A percentile compares a stretch with the other conserved stretches of the same genome.
These are phyloP conservation scores for Poeciliopsis retropinna DNA, from an alignment of 2,113 vertebrate species.

Conservation along the genomic window DNA sequence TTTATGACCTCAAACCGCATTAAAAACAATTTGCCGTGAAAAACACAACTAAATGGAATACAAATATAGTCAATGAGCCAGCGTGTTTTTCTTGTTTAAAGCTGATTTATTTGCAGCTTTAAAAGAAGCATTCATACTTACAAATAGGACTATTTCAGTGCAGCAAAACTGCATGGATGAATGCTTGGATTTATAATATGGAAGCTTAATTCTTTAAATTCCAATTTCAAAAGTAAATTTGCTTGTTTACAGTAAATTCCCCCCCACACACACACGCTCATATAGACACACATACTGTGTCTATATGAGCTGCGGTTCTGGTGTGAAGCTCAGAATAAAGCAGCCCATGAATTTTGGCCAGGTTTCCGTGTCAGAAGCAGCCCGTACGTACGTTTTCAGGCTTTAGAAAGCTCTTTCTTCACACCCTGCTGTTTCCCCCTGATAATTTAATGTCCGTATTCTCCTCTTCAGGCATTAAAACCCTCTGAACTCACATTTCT, in stretches of 20 bases:
- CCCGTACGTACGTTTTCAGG: constrained; percentile 62
- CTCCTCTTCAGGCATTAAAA: constrained; percentile 78
- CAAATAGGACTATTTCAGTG: constrained; percentile 48
- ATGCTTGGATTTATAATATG: constrained; percentile 44
- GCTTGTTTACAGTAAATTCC: constrained; percentile 30
- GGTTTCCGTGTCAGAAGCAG: constrained; percentile 79
- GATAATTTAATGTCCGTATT: constrained; percentile 80
- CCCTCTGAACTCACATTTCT: constrained; percentile 76
- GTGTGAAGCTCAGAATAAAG: constrained; percentile 77
- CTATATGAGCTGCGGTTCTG: constrained; percentile 65
- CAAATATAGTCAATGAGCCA: constrained; percentile 26
- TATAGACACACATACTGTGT: constrained; percentile 34
- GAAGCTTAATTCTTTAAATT: constrained; percentile 67
- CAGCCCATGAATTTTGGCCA: constrained; percentile 74
- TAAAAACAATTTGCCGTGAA: constrained; percentile 12
- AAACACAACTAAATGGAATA: constrained; percentile 23
- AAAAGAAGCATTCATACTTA: constrained; percentile 31
- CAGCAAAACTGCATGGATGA: constrained; percentile 11
- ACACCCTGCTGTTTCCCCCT: constrained; percentile 80
- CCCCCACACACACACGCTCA: constrained; percentile 23
- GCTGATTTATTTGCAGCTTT: constrained; percentile 44
- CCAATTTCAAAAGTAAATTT: constrained; percentile 63
- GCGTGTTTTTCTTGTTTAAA: constrained; percentile 21
- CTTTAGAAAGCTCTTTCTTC: constrained; percentile 74
- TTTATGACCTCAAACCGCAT: constrained; percentile 7